phyloP scores from a whole-genome alignment of 2,797 vertebrate species.

The Limnodromus scolopaceus region DNA sequence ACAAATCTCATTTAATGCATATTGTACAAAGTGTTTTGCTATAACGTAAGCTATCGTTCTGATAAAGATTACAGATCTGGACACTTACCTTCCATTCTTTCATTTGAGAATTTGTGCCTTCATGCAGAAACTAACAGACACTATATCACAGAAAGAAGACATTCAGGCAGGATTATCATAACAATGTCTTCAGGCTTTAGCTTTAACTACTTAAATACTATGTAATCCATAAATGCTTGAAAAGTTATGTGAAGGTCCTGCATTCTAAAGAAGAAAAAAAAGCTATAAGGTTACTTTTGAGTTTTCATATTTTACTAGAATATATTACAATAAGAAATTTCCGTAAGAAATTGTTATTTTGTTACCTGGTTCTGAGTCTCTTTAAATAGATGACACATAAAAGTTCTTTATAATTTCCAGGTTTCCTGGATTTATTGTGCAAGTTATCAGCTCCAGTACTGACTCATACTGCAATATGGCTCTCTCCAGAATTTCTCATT shows the following conservation, averaged over 20 bases:
- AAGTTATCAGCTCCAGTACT: neutral
- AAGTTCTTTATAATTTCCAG: neutral
- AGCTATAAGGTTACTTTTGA: neutral
- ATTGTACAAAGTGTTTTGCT: neutral
- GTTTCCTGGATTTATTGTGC: neutral
- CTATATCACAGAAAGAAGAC: neutral
- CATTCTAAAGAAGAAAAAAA: neutral
- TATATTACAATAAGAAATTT: neutral
- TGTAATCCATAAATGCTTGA: neutral
- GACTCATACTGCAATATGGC: neutral
- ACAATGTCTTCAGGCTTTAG: neutral
- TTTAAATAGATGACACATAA: neutral
- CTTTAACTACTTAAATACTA: neutral
- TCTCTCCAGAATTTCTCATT: neutral
- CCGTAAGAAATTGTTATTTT: neutral
- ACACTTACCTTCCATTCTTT: neutral
- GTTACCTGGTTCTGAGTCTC: neutral
- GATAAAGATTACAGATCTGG: neutral
- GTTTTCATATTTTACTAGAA: neutral
- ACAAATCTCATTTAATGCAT: neutral
- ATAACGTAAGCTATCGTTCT: neutral
- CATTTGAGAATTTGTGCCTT: neutral
- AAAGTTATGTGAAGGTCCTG: neutral
- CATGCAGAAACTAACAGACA: neutral
- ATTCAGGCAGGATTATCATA: neutral